These are phyloP conservation scores for Dicrurus megarhynchus DNA, from an alignment of 2,113 vertebrate genomes.

Conservation along the genomic window DNA sequence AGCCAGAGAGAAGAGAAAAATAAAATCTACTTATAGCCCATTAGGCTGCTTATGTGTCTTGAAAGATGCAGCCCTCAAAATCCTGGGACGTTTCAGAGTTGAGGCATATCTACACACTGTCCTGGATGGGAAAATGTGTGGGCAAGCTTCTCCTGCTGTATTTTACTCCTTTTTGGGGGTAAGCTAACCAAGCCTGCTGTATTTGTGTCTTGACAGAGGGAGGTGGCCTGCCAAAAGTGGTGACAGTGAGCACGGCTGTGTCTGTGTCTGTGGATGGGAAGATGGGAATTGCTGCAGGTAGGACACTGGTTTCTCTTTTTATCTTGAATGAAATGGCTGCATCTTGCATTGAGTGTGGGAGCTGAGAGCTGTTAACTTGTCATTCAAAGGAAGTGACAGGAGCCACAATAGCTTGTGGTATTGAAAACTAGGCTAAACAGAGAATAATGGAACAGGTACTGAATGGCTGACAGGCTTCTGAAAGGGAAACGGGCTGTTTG, in stretches of 20 bases:
- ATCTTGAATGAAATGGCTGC: not conserved
- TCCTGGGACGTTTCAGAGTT: not conserved
- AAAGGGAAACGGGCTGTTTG: not conserved
- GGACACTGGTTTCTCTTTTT: constrained; percentile 43
- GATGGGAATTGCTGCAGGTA: constrained; percentile 94
- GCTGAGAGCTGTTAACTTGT: constrained; percentile 14
- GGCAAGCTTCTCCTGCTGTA: not conserved
- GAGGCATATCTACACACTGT: not conserved
- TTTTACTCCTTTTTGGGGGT: not conserved
- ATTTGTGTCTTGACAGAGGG: constrained; percentile 74
- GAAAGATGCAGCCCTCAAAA: not conserved
- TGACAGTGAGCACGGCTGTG: constrained; percentile 85
- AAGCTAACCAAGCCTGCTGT: not conserved
- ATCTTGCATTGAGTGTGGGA: not conserved
- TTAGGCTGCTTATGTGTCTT: not conserved
- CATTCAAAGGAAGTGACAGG: not conserved
- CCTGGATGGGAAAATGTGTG: not conserved
- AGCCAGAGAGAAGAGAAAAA: not conserved
- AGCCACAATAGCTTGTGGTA: not conserved
- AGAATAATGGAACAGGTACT: not conserved
- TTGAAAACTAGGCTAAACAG: not conserved
- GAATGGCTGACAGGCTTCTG: not conserved
- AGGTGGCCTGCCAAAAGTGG: constrained; percentile 55
- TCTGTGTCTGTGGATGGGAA: constrained; percentile 85
- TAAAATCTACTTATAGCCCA: not conserved